Evolutionary conservation across 2,797 vertebrate species (phyloP), one percentile per base, ranked within the genome.

Genomic region (Smutsia temminckii): DNA sequence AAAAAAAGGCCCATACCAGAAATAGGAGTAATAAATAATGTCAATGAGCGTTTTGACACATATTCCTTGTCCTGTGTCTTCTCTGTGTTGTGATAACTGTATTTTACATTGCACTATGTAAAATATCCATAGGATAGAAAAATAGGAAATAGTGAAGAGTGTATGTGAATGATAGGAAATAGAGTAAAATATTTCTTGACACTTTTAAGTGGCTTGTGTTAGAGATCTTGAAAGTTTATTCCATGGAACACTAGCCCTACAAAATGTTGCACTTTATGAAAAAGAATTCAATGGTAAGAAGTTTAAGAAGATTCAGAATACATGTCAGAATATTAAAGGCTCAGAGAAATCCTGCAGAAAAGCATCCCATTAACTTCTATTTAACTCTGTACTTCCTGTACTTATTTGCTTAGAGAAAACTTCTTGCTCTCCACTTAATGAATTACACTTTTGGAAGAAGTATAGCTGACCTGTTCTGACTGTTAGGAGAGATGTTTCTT

Each of bases 401-500:
- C 61, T 16, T 14, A 14, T 61, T 81, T 94, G 51, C 14, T 40
- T 46, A 69, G 49, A 89, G 69, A 85, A 90, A 77, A 57, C 37
- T 17, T 88, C 32, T 68, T 34, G 2, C 25, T 18, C 14, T 8
- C 23, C 10, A 5, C 20, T 40, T 69, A 81, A 25, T 92, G 40
- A 83, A 51, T 94, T 66, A 69, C 3, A 23, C 34, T 63, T 77
- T 59, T 42, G 49, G 37, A 80, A 51, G 78, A 27, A 46, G 10
- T 46, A 11, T 46, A 46, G 21, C 7, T 10, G 42, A 0, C 59
- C 85, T 93, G 61, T 72, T 97, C 71, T 96, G 49, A 95, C 96
- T 97, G 85, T 96, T 89, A 85, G 95, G 49, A 86, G 94, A 86
- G 94, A n/a, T 49, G 5, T 91, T 75, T 90, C 55, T 83, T 66